Evolutionary conservation across 2,797 vertebrate species (phyloP).

Genomic region (Eulemur albifrons): DNA sequence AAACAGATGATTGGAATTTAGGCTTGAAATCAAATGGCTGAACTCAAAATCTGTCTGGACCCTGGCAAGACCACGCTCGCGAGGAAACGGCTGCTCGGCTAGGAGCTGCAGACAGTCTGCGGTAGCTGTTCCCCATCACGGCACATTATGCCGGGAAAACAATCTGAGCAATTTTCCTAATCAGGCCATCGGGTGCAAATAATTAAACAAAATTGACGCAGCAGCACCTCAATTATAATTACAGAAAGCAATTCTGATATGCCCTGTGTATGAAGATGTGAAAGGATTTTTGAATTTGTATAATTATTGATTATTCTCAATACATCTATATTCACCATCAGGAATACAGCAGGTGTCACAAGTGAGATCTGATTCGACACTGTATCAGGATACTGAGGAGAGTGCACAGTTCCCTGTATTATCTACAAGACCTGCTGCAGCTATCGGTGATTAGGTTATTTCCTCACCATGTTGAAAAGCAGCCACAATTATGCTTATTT

Average conservation of each 20-base stretch:
- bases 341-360: not conserved
- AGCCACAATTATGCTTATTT: not conserved
- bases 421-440: not conserved
- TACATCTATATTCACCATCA: not conserved
- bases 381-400: not conserved
- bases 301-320: constrained; percentile 36
- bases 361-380: not conserved
- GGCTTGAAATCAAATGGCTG: not conserved
- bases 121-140: not conserved
- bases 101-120: not conserved
- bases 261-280: not conserved
- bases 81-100: not conserved
- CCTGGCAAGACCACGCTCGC: not conserved
- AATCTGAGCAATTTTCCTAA: constrained; percentile 29
- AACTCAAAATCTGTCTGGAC: not conserved
- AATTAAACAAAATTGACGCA: constrained; percentile 52
- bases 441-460: not conserved
- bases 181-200: constrained; percentile 50
- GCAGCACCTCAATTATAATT: constrained; percentile 14
- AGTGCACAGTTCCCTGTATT: not conserved
- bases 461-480: not conserved
- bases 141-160: not conserved
- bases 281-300: not conserved
- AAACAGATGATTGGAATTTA: not conserved
- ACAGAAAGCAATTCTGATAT: not conserved